Evolutionary conservation across 2,888 invertebrate species (phyloP).

Genomic region (Drepana falcataria): DNA sequence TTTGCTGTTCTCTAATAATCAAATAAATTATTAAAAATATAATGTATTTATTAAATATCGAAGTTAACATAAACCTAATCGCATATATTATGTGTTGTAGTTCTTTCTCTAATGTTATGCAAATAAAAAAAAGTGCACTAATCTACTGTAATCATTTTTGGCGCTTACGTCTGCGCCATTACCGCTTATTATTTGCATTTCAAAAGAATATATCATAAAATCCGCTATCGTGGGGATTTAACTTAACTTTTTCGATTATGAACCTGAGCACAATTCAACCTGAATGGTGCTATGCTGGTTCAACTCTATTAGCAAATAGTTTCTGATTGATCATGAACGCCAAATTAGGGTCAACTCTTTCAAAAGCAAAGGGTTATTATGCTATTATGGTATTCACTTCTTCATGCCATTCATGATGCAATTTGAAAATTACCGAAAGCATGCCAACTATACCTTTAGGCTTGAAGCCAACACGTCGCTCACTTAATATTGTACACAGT

Average conservation of each 20-base stretch:
- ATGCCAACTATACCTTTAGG: constrained; percentile 3
- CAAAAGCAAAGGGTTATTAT: constrained; percentile 1
- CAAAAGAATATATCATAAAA: background rate
- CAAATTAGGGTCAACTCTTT: constrained; percentile 12
- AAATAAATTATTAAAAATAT: no score
- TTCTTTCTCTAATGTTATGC: no score
- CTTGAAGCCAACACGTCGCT: constrained; percentile 13
- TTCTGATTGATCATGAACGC: constrained; percentile 11
- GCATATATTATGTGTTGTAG: no score
- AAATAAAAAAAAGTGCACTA: no score
- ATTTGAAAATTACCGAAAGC: constrained; percentile 2
- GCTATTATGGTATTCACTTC: background rate
- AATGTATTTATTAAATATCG: no score
- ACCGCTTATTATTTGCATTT: background rate
- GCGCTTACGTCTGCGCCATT: no score
- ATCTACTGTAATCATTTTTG: no score
- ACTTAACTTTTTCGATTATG: constrained; percentile 1
- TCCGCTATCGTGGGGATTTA: background rate
- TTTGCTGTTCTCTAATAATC: no score
- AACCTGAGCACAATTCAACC: constrained; percentile 23
- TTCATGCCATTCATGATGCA: background rate
- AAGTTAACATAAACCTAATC: no score
- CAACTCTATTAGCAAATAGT: constrained; percentile 18
- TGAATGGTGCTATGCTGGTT: constrained; percentile 17
- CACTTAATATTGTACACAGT: constrained; percentile 27